These are phyloP conservation scores for Lampris megalopsis DNA, from an alignment of 2,113 vertebrate species.

Conservation along the genomic window DNA sequence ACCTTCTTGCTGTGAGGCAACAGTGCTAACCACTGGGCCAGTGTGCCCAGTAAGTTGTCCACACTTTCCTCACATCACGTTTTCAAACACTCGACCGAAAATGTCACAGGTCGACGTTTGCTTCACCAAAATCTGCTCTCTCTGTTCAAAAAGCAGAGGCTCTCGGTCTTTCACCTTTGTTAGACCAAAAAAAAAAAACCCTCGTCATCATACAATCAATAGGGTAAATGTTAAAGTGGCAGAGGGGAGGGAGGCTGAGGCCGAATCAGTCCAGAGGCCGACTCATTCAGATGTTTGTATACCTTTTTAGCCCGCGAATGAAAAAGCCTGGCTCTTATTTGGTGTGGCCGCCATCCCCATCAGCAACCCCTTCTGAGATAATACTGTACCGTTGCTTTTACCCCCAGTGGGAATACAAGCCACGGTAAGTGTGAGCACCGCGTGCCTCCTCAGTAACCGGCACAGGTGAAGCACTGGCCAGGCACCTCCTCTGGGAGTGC, in stretches of 20 bases:
- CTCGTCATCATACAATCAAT: constrained; percentile 66
- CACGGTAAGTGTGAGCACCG: constrained; percentile 56
- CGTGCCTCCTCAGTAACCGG: constrained; percentile 48
- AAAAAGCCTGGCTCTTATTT: constrained; percentile 59
- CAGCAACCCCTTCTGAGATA: constrained; percentile 43
- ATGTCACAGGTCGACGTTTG: constrained; percentile 35
- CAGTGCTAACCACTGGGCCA: no score
- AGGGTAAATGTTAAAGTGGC: constrained; percentile 55
- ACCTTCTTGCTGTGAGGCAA: no score
- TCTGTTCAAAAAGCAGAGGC: constrained; percentile 25
- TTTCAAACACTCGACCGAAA: constrained; percentile 17
- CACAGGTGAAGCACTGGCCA: constrained; percentile 46
- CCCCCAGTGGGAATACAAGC: constrained; percentile 63
- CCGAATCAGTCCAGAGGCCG: constrained; percentile 47
- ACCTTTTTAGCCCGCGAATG: constrained; percentile 49
- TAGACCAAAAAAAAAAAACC: constrained; percentile 28
- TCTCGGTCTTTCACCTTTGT: constrained; percentile 33
- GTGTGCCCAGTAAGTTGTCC: neutral
- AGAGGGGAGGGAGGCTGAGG: constrained; percentile 49
- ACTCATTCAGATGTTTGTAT: constrained; percentile 52
- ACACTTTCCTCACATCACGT: neutral
- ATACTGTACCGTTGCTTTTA: constrained; percentile 7
- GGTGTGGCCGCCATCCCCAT: constrained; percentile 44
- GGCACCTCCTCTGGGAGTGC: constrained; percentile 51
- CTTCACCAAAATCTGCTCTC: constrained; percentile 37